Conservation (phyloP, 2,113 vertebrate species). For the Oryzias curvinotus region DNA sequence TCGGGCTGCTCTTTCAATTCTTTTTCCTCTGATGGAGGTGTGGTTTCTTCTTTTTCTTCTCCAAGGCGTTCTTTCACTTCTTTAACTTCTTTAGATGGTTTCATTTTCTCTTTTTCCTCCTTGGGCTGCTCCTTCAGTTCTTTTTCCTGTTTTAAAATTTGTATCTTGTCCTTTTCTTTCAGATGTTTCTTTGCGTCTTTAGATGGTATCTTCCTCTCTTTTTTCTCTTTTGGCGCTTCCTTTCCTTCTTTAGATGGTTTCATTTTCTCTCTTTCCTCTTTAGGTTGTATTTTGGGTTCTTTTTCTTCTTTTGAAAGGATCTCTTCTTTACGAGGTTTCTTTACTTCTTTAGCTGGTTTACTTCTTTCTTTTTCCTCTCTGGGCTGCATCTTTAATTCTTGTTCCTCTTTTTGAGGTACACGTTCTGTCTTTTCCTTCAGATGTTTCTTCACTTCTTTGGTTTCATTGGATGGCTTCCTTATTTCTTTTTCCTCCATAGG, state of each 20-base stretch:
- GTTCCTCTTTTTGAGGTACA: neutral
- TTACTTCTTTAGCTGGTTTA: neutral
- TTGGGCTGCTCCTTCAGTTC: neutral
- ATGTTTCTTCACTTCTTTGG: constrained; percentile 3
- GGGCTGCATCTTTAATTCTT: neutral
- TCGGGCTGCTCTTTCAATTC: neutral
- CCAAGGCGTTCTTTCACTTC: neutral
- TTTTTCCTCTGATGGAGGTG: neutral
- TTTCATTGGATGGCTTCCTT: neutral
- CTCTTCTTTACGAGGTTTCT: neutral
- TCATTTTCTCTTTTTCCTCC: neutral
- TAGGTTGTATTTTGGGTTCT: neutral
- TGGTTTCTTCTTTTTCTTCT: neutral
- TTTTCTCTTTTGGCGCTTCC: neutral
- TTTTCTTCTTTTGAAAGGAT: neutral
- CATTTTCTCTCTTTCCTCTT: neutral
- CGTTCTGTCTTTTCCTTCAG: constrained; percentile 1
- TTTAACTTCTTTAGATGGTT: neutral
- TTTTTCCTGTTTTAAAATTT: neutral
- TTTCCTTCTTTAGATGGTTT: neutral
- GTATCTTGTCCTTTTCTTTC: constrained; percentile 3
- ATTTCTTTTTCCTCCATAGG: neutral
- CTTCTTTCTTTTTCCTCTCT: neutral
- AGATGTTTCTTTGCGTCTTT: constrained; percentile 1
- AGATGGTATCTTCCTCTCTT: neutral